These are phyloP conservation scores for Taenioides sp. DNA, from an alignment of 2,797 vertebrate species.

Conservation along the genomic window DNA sequence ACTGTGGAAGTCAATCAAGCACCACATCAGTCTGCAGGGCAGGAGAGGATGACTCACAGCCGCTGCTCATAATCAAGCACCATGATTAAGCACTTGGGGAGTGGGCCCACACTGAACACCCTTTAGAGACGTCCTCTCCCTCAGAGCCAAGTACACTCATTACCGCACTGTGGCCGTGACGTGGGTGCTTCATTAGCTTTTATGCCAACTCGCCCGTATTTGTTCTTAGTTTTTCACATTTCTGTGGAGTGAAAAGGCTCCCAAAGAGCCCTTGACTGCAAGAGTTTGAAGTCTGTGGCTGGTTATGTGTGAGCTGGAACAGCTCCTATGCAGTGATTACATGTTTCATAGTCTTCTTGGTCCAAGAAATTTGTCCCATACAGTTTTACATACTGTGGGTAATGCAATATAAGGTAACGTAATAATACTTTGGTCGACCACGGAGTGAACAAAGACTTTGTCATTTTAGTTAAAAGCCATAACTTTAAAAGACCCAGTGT, in stretches of 20 bases:
- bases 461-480: conserved; percentile 23
- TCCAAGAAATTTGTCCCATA: conserved; percentile 25
- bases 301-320: conserved; percentile 26
- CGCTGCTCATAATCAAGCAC: conserved; percentile 74
- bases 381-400: conserved; percentile 30
- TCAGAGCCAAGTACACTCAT: conserved; percentile 73
- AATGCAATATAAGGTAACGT: conserved; percentile 12
- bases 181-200: conserved; percentile 76
- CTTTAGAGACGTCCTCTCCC: conserved; percentile 71
- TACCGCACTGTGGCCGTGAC: conserved; percentile 62
- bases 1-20: conserved; percentile 70
- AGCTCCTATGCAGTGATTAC: conserved; percentile 47
- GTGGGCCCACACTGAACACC: conserved; percentile 69
- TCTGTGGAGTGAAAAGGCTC: conserved; percentile 53
- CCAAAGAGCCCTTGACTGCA: conserved; percentile 59
- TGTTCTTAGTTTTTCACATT: conserved; percentile 61
- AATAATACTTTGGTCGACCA: conserved; percentile 15
- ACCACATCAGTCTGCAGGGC: conserved; percentile 64
- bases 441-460: conserved; percentile 11
- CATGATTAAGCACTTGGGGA: conserved; percentile 74
- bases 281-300: conserved; percentile 51
- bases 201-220: conserved; percentile 63
- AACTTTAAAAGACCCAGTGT: neutral
- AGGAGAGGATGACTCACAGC: conserved; percentile 66
- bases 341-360: conserved; percentile 6